Evolutionary conservation across 2,113 vertebrate genomes (phyloP), one percentile per base, ranked within the genome.

Genomic region (Ptyas mucosa): DNA sequence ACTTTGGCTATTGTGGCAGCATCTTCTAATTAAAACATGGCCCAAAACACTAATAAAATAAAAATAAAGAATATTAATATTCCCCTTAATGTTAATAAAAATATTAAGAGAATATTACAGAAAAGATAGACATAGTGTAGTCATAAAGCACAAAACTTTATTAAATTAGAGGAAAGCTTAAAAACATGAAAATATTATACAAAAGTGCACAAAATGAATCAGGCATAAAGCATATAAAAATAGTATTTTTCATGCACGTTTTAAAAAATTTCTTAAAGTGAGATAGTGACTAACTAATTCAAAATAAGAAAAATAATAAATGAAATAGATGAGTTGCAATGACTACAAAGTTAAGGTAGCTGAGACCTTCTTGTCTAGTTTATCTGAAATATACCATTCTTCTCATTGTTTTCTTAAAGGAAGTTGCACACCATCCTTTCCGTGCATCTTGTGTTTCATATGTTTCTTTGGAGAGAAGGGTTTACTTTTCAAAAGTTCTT

Each of bases 401-500:
- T 81, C 34, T 81, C 34, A 81, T 8, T 81, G 18, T 43, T 81
- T 81, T 81, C 75, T 43, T 39, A 18, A 81, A 81, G 34, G 34
- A 92, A 94, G 86, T 18, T 49, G 21, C 14, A 51, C 24, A 7
- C 23, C 43, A 15, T 15, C 9, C 46, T 87, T 87, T 51, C 46
- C 1, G 23, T 51, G 85, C 49, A 46, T 51, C 9, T 51, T 87
- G 46, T 87, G 11, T 5, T 49, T 87, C 24, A 7, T 0, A 0
- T 39, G 92, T 69, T 90, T 89, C 39, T 94, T 95, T 87, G n/a
- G 85, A 49, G 26, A 0, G 81, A 58, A 89, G 0, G 91, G 90
- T 94, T 94, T 24, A 26, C 97, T 93, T 93, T 95, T 95, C 88
- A 94, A 75, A 24, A 97, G 92, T 69, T 98, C 97, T 93, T 93